Base-by-base conservation (phyloP, 1,140 invertebrate genomes). In the Euschistus heros region DNA sequence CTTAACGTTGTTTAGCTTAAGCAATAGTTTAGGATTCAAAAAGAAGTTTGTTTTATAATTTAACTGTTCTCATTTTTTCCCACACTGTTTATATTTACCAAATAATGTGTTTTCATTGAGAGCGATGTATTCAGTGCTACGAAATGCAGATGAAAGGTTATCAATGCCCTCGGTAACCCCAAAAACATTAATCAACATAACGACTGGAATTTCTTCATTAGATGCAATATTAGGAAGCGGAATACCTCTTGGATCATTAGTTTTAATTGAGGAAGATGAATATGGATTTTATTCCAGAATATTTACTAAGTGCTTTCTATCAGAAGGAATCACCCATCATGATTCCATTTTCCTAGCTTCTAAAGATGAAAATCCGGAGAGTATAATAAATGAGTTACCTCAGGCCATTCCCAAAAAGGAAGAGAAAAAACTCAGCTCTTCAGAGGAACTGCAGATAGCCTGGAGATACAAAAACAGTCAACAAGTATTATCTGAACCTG, bases 191-290 rank as follows among this genome's bases (percentile, higher is more conserved):
- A 37, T 37, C 13, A 37, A 37, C 10, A 37, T 37, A 37, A 37
- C 54, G 14, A 57, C 20, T 18, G 54, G 54, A 24, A 57, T 57
- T 57, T 57, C 54, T 8, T 57, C 54, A 8, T 26, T 57, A 14
- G 54, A 57, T 57, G 15, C 54, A 24, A 57, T 57, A 24, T 57
- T 57, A 26, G 24, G 24, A 8, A 17, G 24, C 26, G 54, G 54
- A 57, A 17, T 57, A 17, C 54, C 54, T 3, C 18, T 57, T 2
- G 54, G 54, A 2, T 20, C 54, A 24, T 5, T 57, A 24, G 24
- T 57, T 2, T 26, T 57, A 27, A 24, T 57, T 22, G 54, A 57
- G 24, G 54, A 57, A 57, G 54, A 57, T 57, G 54, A 57, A 13
- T 15, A 24, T 20, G 15, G 24, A 26, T 13, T 10, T 24, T 57